These are phyloP conservation scores for Tyrophagus putrescentiae DNA, from an alignment of 1,140 invertebrate genomes.

Conservation along the genomic window DNA sequence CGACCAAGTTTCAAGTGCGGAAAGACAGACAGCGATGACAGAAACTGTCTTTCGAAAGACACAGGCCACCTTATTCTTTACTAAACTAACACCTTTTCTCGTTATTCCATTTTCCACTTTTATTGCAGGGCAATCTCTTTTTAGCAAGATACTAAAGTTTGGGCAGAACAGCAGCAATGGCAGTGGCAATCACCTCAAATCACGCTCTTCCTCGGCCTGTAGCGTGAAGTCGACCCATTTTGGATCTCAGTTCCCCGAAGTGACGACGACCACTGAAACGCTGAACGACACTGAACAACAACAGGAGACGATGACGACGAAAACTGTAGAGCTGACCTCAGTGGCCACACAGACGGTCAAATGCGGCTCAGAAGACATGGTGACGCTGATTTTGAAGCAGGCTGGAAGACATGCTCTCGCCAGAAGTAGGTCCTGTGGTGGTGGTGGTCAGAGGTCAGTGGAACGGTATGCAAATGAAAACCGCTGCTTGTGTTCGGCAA, in stretches of 20 bases:
- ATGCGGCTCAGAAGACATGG: constrained; percentile 13
- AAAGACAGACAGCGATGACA: too few species aligned
- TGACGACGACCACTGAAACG: not conserved
- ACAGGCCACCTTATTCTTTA: not conserved
- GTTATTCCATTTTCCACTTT: not conserved
- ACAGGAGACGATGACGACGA: constrained; percentile 1
- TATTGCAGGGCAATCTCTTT: constrained; percentile 18
- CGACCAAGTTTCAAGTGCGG: not conserved
- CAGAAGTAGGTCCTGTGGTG: too few species aligned
- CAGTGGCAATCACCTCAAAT: not conserved
- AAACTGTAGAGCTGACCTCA: not conserved
- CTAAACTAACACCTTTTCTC: not conserved
- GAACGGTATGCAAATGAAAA: too few species aligned
- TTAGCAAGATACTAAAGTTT: constrained; percentile 13
- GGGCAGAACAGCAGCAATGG: not conserved
- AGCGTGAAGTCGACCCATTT: constrained; percentile 3
- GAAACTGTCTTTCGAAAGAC: not conserved
- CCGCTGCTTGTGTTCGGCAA: too few species aligned
- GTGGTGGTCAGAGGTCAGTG: too few species aligned
- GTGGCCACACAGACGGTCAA: constrained; percentile 16
- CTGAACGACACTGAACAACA: constrained; percentile 1
- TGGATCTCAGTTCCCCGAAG: constrained; percentile 18
- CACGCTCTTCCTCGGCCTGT: not conserved
- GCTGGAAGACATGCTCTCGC: constrained; percentile 13
- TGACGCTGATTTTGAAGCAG: constrained; percentile 8